Base-by-base conservation (phyloP, 2,888 invertebrate genomes). In the Dyspetes luteomarginatus region DNA sequence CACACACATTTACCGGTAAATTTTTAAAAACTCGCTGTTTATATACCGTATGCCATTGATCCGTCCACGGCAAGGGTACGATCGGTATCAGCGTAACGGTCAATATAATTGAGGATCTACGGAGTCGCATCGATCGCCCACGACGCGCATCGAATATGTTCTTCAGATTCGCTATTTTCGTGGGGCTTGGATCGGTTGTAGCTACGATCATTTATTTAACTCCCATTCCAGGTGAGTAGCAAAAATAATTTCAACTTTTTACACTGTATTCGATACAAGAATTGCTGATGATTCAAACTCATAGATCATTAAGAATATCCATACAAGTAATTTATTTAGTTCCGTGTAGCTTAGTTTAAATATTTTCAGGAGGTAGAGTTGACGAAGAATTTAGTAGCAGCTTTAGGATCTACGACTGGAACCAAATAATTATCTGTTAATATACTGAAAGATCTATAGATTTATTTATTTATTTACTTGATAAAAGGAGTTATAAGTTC, bases 151-250 rank as follows among this genome's bases (percentile, higher is more conserved):
- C 56, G 48, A 85, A 56, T 30, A 91, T 90, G 92, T 93, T 95
- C 89, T 94, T 95, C 88, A 94, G 95, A 92, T 93, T 94, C 87
- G 93, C 94, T 22, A 94, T 96, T 88, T 93, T 96, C 86, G 92
- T 94, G 87, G 94, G 95, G 81, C 94, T 96, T 91, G 92, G 94
- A 67, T 94, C 94, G 19, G 94, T 95, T 86, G 95, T 95, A 78
- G 92, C 95, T 60, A 94, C 96, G 67, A 94, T 96, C 82, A 94
- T 96, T 83, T 95, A 96, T 90, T 94, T 95, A 81, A 95, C 96
- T 58, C 96, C 96, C 22, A 93, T 95, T 92, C 96, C 96, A 93
- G 95, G 96, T 96, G 67, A 85, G 71, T 81, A 43, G 24, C n/a
- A 28, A 48, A 43, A 24, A 36, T 19, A 9, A 50, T 17, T 60